phyloP scores from a whole-genome alignment of 2,888 invertebrate species.

The Salticus scenicus region DNA sequence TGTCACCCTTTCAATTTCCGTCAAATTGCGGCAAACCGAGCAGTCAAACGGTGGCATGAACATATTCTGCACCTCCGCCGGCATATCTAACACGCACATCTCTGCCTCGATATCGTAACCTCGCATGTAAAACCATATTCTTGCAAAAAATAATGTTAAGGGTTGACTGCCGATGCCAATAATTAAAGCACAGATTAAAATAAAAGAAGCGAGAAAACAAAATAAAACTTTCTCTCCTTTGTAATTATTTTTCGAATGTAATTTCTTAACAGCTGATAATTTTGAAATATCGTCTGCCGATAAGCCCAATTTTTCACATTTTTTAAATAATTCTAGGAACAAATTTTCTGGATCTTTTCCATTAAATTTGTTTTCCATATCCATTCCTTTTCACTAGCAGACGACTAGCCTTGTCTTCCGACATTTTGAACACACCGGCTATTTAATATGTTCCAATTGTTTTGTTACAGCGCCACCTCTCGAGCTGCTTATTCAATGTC shows the following conservation, averaged over 20 bases:
- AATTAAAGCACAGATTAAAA: slow-evolving; percentile 11
- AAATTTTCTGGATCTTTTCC: slow-evolving; percentile 51
- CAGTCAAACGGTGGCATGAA: slow-evolving; percentile 90
- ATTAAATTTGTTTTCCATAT: slow-evolving; percentile 43
- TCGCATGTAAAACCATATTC: slow-evolving; percentile 55
- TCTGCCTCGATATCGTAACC: slow-evolving; percentile 43
- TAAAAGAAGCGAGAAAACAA: slow-evolving; percentile 10
- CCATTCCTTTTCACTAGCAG: not conserved
- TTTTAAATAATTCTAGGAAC: slow-evolving; percentile 42
- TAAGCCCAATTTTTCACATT: slow-evolving; percentile 39
- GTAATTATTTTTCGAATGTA: slow-evolving; percentile 22
- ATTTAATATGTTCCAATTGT: slow-evolving; percentile 27
- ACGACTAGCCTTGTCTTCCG: slow-evolving; percentile 17
- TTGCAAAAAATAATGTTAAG: slow-evolving; percentile 23
- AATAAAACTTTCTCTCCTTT: not conserved
- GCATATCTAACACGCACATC: slow-evolving; percentile 74
- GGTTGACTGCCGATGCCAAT: slow-evolving; percentile 11
- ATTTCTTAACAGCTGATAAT: slow-evolving; percentile 26
- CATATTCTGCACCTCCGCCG: slow-evolving; percentile 74
- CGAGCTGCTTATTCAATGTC: not conserved
- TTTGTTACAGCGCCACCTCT: slow-evolving; percentile 42
- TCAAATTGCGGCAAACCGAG: slow-evolving; percentile 83
- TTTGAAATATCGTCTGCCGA: slow-evolving; percentile 18
- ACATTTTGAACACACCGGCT: slow-evolving; percentile 39
- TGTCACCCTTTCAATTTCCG: slow-evolving; percentile 81